A percentile compares a stretch with the other conserved stretches of the same genome.
Conservation (phyloP, 2,113 vertebrate genomes). For the Pholis gunnellus region DNA sequence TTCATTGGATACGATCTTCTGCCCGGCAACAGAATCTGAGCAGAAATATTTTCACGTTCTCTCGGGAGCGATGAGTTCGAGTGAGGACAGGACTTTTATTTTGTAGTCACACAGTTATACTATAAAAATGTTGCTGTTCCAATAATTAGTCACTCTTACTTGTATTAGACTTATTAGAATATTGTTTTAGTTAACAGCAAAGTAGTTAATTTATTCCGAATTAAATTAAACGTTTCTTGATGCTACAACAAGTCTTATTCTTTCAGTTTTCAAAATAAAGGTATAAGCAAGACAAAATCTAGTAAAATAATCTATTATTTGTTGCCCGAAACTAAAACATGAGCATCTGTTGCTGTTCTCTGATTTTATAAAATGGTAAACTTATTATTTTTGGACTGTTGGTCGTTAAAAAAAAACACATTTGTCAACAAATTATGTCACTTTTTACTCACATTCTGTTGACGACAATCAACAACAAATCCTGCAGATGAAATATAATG, state of each 20-base stretch:
- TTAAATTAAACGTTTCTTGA: background rate
- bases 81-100: slow-evolving; percentile 5
- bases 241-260: too few relatives aligned
- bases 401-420: background rate
- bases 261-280: background rate
- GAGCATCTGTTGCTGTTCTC: background rate
- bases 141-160: background rate
- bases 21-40: slow-evolving; percentile 31
- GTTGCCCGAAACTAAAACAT: too few relatives aligned
- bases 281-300: background rate
- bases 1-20: slow-evolving; percentile 37
- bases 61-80: background rate
- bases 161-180: background rate
- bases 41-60: background rate
- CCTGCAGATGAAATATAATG: background rate
- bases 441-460: background rate
- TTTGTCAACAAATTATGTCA: background rate
- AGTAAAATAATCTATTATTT: background rate
- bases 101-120: too few relatives aligned
- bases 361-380: background rate
- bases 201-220: background rate
- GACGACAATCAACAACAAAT: background rate
- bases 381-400: background rate
- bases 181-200: too few relatives aligned
- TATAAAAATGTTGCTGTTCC: background rate